Evolutionary conservation across 2,888 invertebrate species (phyloP).

Genomic region (Kryphioiulus occultus): DNA sequence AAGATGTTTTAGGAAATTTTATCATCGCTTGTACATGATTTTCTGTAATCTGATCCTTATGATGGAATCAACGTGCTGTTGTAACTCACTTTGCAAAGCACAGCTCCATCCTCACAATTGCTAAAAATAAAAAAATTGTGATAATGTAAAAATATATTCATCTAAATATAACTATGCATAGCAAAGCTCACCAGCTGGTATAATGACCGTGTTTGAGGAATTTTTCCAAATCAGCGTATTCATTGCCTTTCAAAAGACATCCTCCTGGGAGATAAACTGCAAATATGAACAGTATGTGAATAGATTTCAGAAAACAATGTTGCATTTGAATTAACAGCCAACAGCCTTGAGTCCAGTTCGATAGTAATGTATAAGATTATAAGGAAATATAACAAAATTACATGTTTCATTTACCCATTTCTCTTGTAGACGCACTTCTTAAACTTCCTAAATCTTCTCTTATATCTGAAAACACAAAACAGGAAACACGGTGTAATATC

Average conservation of each 20-base stretch:
- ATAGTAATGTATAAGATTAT: no score
- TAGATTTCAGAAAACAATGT: neutral
- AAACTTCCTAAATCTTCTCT: neutral
- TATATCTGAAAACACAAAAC: neutral
- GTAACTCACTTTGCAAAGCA: constrained; percentile 44
- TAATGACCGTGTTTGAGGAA: constrained; percentile 48
- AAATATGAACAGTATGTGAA: neutral
- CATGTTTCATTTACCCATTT: neutral
- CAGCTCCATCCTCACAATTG: constrained; percentile 45
- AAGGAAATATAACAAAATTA: neutral
- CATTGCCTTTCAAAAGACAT: constrained; percentile 44
- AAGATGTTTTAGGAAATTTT: neutral
- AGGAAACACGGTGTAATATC: neutral
- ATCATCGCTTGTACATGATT: neutral
- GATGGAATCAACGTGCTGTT: constrained; percentile 30
- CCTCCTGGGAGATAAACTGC: constrained; percentile 47
- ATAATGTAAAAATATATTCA: neutral
- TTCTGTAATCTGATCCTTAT: neutral
- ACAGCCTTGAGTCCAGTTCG: no score
- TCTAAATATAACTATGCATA: neutral
- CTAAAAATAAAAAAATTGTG: neutral
- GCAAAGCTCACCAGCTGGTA: constrained; percentile 42
- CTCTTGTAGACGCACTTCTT: neutral
- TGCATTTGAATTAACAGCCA: neutral
- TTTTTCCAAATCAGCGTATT: constrained; percentile 47